phyloP scores from a whole-genome alignment of 2,113 vertebrate genomes.

The Dendropsophus ebraccatus region DNA sequence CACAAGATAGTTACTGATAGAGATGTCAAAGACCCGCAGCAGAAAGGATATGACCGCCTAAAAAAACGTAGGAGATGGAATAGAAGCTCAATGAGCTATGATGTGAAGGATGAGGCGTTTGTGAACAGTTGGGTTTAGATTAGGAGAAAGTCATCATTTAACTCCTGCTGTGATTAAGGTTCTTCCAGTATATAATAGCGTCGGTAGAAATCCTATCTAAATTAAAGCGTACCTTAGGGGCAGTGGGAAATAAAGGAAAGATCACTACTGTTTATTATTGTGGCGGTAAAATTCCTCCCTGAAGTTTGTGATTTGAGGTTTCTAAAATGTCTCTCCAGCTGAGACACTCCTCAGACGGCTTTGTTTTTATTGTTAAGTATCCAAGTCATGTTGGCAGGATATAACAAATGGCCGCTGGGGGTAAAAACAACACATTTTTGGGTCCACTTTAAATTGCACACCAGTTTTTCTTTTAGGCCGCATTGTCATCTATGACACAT shows the following conservation, averaged over 20 bases:
- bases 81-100: constrained; percentile 16
- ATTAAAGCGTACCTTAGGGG: neutral
- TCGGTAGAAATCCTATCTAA: constrained; percentile 6
- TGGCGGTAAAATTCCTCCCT: constrained; percentile 31
- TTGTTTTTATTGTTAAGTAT: constrained; percentile 50
- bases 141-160: constrained; percentile 19
- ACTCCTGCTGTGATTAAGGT: constrained; percentile 4
- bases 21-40: neutral
- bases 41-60: neutral
- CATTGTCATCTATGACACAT: neutral
- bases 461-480: constrained; percentile 17
- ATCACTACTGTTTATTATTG: constrained; percentile 40
- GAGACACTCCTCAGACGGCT: constrained; percentile 40
- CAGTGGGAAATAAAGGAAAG: constrained; percentile 15
- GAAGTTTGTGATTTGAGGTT: constrained; percentile 48
- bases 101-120: constrained; percentile 1
- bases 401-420: constrained; percentile 19
- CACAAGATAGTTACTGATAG: neutral
- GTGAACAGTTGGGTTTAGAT: neutral
- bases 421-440: constrained; percentile 26
- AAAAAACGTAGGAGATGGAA: constrained; percentile 2
- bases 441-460: constrained; percentile 4
- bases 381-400: constrained; percentile 42
- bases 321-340: constrained; percentile 23
- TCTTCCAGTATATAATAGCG: constrained; percentile 3